Percentiles rank a stretch among this genome's conserved stretches.
These are phyloP conservation scores for Disparrhopalites patrizii DNA, from an alignment of 2,888 invertebrate genomes.

Conservation along the genomic window DNA sequence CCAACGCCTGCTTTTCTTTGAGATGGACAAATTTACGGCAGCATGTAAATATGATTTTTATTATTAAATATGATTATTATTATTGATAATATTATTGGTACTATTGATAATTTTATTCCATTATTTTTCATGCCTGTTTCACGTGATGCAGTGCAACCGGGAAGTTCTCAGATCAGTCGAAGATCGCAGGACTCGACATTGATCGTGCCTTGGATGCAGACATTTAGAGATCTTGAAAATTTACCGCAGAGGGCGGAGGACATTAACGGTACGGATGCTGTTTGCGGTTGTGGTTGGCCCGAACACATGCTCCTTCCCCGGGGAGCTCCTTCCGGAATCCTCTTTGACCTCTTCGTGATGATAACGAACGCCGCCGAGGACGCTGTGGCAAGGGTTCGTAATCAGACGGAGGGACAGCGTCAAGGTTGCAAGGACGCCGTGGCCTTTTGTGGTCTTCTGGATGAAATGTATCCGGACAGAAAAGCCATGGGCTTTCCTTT, in stretches of 20 bases:
- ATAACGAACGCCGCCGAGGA: slow-evolving; percentile 49
- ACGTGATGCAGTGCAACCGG: slow-evolving; percentile 57
- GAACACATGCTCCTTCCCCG: slow-evolving; percentile 74
- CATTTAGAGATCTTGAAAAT: slow-evolving; percentile 60
- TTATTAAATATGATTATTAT: neutral
- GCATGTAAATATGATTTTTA: slow-evolving; percentile 56
- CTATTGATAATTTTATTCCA: neutral
- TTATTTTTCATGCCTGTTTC: neutral
- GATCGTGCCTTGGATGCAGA: slow-evolving; percentile 76
- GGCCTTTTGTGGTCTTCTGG: slow-evolving; percentile 73
- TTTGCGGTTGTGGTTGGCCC: slow-evolving; percentile 87
- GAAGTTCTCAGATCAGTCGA: slow-evolving; percentile 61
- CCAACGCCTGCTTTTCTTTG: slow-evolving; percentile 65
- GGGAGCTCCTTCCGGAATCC: slow-evolving; percentile 56
- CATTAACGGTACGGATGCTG: slow-evolving; percentile 7
- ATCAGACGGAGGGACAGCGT: slow-evolving; percentile 1
- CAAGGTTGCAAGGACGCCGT: slow-evolving; percentile 65
- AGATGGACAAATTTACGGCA: slow-evolving; percentile 67
- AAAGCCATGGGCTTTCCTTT: slow-evolving; percentile 70
- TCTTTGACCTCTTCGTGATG: slow-evolving; percentile 49
- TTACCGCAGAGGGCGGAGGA: neutral
- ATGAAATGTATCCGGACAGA: slow-evolving; percentile 72
- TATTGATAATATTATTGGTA: neutral
- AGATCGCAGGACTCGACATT: slow-evolving; percentile 69
- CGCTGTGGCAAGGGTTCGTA: slow-evolving; percentile 17